These are phyloP conservation scores for Laothoe populi DNA, from an alignment of 2,888 invertebrate genomes.

Conservation along the genomic window DNA sequence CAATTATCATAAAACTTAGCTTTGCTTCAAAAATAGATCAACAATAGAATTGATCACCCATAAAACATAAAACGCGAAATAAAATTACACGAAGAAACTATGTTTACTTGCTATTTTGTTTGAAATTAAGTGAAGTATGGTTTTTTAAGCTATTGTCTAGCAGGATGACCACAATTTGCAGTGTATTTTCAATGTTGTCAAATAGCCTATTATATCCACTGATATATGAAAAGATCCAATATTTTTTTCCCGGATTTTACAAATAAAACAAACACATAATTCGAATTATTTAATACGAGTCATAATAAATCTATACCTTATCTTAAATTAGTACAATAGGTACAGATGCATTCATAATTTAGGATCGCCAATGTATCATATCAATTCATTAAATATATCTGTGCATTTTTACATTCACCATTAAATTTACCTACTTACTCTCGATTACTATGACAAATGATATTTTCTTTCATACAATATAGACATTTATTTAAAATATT, in stretches of 20 bases:
- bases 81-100: too few species aligned
- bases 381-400: slow-evolving; percentile 12
- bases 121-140: too few species aligned
- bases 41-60: too few species aligned
- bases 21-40: too few species aligned
- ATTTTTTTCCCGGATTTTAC: not conserved
- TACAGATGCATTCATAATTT: slow-evolving; percentile 18
- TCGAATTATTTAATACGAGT: slow-evolving; percentile 62
- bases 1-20: too few species aligned
- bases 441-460: slow-evolving; percentile 8
- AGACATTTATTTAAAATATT: not conserved
- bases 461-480: slow-evolving; percentile 15
- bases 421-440: slow-evolving; percentile 7
- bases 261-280: slow-evolving; percentile 36
- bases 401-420: slow-evolving; percentile 16
- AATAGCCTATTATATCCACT: too few species aligned
- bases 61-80: too few species aligned
- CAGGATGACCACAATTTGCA: too few species aligned
- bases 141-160: too few species aligned
- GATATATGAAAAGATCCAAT: too few species aligned
- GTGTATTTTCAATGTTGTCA: too few species aligned
- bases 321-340: slow-evolving; percentile 40
- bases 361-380: slow-evolving; percentile 22
- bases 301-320: slow-evolving; percentile 49
- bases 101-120: too few species aligned